Evolutionary conservation across 2,888 invertebrate species (phyloP).

Genomic region (Saturnia pavonia): DNA sequence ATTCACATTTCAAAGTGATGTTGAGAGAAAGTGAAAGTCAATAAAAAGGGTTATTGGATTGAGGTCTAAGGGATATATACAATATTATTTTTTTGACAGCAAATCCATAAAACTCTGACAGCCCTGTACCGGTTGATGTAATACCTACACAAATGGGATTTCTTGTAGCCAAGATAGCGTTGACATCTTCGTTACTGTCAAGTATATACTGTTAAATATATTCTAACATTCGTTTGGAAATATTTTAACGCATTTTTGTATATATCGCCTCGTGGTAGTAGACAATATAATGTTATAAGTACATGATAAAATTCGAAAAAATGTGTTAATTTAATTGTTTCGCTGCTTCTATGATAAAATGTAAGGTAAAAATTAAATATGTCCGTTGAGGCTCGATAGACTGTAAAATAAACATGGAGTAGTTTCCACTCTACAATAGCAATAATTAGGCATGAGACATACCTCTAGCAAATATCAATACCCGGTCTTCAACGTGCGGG

Average conservation of each 20-base stretch:
- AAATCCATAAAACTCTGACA: not conserved
- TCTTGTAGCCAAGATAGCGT: slow-evolving; percentile 1
- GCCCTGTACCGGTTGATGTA: not conserved
- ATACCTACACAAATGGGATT: slow-evolving; percentile 15
- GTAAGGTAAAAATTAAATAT: too few relatives aligned
- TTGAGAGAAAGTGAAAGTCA: not conserved
- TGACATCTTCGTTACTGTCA: not conserved
- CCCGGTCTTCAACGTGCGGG: too few relatives aligned
- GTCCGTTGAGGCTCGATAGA: too few relatives aligned
- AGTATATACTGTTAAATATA: not conserved
- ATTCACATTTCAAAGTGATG: not conserved
- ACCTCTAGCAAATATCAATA: too few relatives aligned
- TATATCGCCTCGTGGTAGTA: not conserved
- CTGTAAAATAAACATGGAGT: too few relatives aligned
- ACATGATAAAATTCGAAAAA: too few relatives aligned
- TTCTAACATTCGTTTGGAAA: not conserved
- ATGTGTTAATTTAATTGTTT: too few relatives aligned
- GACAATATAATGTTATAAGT: not conserved
- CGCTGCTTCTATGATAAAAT: too few relatives aligned
- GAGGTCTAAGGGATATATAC: not conserved
- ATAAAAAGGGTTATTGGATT: not conserved
- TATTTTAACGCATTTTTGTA: not conserved
- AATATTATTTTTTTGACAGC: not conserved
- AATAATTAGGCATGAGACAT: too few relatives aligned
- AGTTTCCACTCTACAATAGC: too few relatives aligned